Conservation (phyloP, 2,888 invertebrate genomes). For the Andricus quercusramuli region DNA sequence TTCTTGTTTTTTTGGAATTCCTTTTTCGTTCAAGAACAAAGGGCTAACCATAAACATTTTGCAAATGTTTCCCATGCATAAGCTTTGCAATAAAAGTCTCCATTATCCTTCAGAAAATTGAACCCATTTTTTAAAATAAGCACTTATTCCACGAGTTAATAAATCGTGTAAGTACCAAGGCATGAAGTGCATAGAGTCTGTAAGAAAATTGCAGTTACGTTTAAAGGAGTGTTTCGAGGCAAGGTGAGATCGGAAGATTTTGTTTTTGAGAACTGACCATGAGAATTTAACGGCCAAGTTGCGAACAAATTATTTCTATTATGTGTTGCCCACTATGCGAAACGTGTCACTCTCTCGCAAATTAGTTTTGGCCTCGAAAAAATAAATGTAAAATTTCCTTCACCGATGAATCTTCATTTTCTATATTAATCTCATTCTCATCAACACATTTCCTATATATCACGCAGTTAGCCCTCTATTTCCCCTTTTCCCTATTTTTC, state of each 20-base stretch:
- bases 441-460: neutral
- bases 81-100: neutral
- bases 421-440: neutral
- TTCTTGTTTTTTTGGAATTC: neutral
- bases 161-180: neutral
- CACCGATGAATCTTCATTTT: neutral
- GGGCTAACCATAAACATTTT: neutral
- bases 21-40: neutral
- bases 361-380: neutral
- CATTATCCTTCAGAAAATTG: neutral
- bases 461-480: too few species aligned
- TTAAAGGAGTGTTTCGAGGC: neutral
- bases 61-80: neutral
- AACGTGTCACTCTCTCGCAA: neutral
- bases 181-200: neutral
- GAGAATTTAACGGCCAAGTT: neutral
- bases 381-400: neutral
- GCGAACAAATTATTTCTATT: neutral
- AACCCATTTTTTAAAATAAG: neutral
- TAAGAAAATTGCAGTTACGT: slow-evolving; percentile 3
- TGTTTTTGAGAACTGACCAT: neutral
- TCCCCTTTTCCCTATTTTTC: too few species aligned
- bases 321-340: neutral
- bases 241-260: neutral
- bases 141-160: neutral